A percentile compares a stretch with the other conserved stretches of the same genome.
Evolutionary conservation across 2,113 vertebrate species (phyloP).

Genomic region (Leptodactylus fuscus): DNA sequence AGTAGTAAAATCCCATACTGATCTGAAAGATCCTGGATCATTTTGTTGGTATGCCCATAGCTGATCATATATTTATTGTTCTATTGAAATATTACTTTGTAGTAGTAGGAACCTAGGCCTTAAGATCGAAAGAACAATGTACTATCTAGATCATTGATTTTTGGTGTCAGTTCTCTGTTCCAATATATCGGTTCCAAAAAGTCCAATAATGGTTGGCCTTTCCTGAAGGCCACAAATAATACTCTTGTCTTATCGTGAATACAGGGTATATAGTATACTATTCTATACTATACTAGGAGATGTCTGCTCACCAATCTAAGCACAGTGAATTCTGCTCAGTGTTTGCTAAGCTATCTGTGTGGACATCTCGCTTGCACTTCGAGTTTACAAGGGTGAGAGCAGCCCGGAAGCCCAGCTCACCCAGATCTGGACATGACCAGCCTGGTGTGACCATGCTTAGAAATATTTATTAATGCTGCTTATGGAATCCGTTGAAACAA

Average conservation of each 20-base stretch:
- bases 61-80: slow-evolving; percentile 5
- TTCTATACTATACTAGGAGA: slow-evolving; percentile 69
- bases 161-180: slow-evolving; percentile 33
- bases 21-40: neutral
- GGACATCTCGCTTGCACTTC: slow-evolving; percentile 99
- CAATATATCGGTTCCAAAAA: slow-evolving; percentile 21
- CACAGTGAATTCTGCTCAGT: slow-evolving; percentile 73
- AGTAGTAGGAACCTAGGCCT: slow-evolving; percentile 53
- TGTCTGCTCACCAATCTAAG: slow-evolving; percentile 84
- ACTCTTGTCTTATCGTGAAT: slow-evolving; percentile 91
- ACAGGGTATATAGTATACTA: slow-evolving; percentile 98
- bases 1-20: neutral
- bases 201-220: slow-evolving; percentile 22
- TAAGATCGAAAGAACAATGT: slow-evolving; percentile 47
- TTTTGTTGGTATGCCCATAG: neutral
- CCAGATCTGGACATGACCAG: slow-evolving; percentile 79
- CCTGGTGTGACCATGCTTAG: slow-evolving; percentile 92
- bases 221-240: neutral
- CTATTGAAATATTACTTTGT: slow-evolving; percentile 36
- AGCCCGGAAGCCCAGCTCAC: slow-evolving; percentile 84
- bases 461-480: slow-evolving; percentile 97
- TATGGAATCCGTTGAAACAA: slow-evolving; percentile 96
- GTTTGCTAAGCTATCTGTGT: slow-evolving; percentile 76
- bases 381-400: slow-evolving; percentile 98
- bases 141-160: slow-evolving; percentile 47